Percentiles rank a stretch among this genome's conserved stretches.
phyloP scores from a whole-genome alignment of 1,140 invertebrate genomes.

The Apis dorsata region DNA sequence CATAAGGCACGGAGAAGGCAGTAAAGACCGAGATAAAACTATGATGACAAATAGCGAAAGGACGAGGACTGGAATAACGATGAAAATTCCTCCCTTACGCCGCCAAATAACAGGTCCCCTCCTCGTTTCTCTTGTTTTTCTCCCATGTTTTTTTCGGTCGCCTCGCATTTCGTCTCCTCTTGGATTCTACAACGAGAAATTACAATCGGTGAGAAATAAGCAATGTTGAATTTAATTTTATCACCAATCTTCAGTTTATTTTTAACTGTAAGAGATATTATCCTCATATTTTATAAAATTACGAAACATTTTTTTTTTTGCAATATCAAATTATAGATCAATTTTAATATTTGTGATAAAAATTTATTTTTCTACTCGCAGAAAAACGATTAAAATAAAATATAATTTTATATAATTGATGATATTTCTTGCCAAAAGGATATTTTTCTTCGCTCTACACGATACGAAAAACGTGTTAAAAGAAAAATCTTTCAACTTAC shows the following conservation, averaged over 20 bases:
- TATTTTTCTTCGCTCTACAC: neutral
- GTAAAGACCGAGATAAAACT: conserved; percentile 14
- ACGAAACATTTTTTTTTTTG: too few species aligned
- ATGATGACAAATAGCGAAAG: neutral
- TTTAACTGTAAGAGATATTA: too few species aligned
- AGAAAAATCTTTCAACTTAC: neutral
- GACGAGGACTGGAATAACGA: conserved; percentile 7
- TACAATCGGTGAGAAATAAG: neutral
- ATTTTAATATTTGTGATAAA: too few species aligned
- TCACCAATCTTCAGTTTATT: neutral
- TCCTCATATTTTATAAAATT: too few species aligned
- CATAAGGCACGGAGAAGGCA: too few species aligned
- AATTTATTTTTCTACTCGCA: too few species aligned
- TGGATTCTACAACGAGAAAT: neutral
- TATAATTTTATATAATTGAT: too few species aligned
- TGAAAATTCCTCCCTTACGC: neutral
- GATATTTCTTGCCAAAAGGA: too few species aligned
- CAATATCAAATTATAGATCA: too few species aligned
- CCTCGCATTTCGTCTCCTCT: neutral
- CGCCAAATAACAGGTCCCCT: neutral
- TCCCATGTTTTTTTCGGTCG: neutral
- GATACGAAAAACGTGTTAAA: neutral
- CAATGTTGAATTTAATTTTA: neutral
- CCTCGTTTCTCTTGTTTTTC: neutral
- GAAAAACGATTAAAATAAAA: too few species aligned